Conservation (phyloP, 2,797 vertebrate genomes). For the Epinephelus malabaricus region DNA sequence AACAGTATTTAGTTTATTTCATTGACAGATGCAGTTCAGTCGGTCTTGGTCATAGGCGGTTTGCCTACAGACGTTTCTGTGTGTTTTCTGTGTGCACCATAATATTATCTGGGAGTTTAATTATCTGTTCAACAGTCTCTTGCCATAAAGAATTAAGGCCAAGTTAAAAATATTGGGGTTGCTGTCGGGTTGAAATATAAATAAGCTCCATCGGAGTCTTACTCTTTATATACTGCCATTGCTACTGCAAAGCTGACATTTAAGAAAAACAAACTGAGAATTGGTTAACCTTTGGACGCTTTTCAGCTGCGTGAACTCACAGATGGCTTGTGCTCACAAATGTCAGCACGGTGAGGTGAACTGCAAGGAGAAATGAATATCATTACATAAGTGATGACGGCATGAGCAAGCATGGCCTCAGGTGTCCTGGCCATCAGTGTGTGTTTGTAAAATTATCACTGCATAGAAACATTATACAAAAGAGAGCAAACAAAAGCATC, state of each 20-base stretch:
- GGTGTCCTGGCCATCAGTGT: conserved; percentile 56
- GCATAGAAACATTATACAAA: conserved; percentile 18
- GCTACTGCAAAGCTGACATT: conserved; percentile 68
- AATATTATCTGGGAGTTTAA: not conserved
- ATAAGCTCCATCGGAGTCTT: not conserved
- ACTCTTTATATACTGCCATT: conserved; percentile 37
- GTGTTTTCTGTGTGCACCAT: not conserved
- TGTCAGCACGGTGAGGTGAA: conserved; percentile 73
- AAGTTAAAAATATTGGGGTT: not conserved
- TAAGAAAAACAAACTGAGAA: conserved; percentile 58
- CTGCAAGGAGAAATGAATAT: conserved; percentile 60
- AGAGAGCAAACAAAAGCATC: conserved; percentile 18
- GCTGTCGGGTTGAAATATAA: conserved; percentile 13
- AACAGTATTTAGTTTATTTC: not conserved
- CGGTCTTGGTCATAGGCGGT: not conserved
- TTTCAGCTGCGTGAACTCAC: conserved; percentile 59
- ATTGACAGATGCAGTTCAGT: not conserved
- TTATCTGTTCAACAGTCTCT: not conserved
- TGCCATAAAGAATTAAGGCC: not conserved
- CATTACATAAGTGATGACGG: conserved; percentile 74
- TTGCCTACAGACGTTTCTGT: not conserved
- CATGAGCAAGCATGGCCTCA: conserved; percentile 56
- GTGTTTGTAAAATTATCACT: conserved; percentile 29
- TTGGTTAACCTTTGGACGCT: conserved; percentile 69
- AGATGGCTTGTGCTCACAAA: conserved; percentile 73